Conservation (phyloP, 2,797 vertebrate genomes). For the Petrocephalus sullivani region DNA sequence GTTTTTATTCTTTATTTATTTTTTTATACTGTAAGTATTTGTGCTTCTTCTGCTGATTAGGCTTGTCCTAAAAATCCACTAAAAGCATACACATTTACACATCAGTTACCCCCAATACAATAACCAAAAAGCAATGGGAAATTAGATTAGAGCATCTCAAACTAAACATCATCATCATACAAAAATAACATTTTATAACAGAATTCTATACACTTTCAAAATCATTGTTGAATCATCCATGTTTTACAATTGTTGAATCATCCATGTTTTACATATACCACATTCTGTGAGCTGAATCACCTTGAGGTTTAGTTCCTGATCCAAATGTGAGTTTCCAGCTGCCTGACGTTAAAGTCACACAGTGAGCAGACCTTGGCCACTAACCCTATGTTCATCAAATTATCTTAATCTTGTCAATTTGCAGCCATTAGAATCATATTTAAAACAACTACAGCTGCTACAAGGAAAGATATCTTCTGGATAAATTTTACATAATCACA, state of each 20-base stretch:
- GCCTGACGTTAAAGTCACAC: neutral
- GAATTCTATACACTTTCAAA: neutral
- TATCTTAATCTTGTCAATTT: neutral
- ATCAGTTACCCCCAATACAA: neutral
- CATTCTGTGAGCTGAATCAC: too few species aligned
- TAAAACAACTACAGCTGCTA: neutral
- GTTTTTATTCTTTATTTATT: neutral
- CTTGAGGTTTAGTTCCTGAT: constrained; percentile 15
- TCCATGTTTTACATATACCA: too few species aligned
- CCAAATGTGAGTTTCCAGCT: constrained; percentile 31
- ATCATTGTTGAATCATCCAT: neutral
- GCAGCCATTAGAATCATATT: neutral
- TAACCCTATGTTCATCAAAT: neutral
- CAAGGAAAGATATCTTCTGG: neutral
- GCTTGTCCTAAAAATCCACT: neutral
- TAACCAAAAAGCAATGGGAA: neutral
- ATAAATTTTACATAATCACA: neutral
- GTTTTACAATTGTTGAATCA: neutral
- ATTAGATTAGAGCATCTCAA: neutral
- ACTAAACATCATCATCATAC: neutral
- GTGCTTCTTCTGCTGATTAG: neutral
- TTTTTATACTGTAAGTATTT: neutral
- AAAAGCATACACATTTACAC: neutral
- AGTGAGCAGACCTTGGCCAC: neutral
- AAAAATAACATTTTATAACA: neutral